Evolutionary conservation across 2,888 invertebrate genomes (phyloP).

Genomic region (Andrena camellia): DNA sequence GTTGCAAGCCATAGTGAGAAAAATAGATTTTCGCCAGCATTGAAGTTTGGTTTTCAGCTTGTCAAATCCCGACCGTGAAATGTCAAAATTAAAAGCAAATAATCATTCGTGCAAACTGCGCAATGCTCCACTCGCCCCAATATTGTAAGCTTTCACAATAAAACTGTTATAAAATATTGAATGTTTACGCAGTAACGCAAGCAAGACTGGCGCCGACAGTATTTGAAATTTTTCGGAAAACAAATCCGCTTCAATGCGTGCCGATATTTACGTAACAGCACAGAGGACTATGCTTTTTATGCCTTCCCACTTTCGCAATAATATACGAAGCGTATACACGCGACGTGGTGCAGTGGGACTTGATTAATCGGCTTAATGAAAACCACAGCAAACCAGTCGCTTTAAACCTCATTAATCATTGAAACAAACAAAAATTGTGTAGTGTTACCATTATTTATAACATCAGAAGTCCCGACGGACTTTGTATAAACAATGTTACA

Average conservation of each 20-base stretch:
- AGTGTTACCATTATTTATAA: not conserved
- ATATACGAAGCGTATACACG: not conserved
- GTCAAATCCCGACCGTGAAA: too few relatives aligned
- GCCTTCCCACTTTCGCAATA: not conserved
- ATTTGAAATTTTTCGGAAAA: not conserved
- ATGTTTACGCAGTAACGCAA: not conserved
- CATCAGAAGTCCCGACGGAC: not conserved
- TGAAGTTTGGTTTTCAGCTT: not conserved
- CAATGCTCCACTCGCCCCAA: not conserved
- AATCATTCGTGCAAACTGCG: not conserved
- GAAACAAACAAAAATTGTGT: not conserved
- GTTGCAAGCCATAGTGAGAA: not conserved
- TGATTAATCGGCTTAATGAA: not conserved
- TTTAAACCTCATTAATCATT: not conserved
- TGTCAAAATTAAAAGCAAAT: constrained; percentile 14
- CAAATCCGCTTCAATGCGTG: not conserved
- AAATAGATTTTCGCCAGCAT: not conserved
- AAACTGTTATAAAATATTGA: not conserved
- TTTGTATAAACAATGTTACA: not conserved
- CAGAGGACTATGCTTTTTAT: not conserved
- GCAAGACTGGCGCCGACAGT: not conserved
- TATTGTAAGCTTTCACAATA: not conserved
- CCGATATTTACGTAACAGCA: not conserved
- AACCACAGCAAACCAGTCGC: not conserved
- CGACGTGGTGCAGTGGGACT: not conserved